These are phyloP conservation scores for Centropus bengalensis DNA, from an alignment of 2,113 vertebrate genomes.

Conservation along the genomic window DNA sequence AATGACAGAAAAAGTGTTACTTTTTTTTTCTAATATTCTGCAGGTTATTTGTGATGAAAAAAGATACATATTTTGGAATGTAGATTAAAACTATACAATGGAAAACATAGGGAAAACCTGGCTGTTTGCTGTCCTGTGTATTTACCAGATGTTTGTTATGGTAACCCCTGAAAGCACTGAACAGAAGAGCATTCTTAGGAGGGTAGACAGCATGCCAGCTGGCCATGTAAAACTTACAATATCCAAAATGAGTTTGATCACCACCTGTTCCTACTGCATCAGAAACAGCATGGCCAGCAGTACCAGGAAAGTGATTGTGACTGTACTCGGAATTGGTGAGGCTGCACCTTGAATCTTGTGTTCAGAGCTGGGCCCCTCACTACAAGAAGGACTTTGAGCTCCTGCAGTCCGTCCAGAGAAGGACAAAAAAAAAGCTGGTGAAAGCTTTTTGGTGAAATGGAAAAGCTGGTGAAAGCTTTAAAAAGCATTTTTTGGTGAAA, in stretches of 20 bases:
- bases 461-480: too few relatives aligned
- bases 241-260: slow-evolving; percentile 20
- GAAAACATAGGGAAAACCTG: slow-evolving; percentile 9
- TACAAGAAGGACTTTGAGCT: too few relatives aligned
- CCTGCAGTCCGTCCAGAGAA: too few relatives aligned
- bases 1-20: background rate
- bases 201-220: slow-evolving; percentile 25
- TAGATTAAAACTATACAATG: background rate
- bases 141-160: slow-evolving; percentile 58
- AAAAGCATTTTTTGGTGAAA: too few relatives aligned
- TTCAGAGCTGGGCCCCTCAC: too few relatives aligned
- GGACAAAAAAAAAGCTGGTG: too few relatives aligned
- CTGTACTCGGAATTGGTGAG: too few relatives aligned
- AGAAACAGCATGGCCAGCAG: too few relatives aligned
- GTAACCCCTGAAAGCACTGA: slow-evolving; percentile 20
- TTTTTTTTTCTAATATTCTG: background rate
- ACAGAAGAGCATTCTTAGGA: slow-evolving; percentile 8
- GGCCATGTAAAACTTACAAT: background rate
- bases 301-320: too few relatives aligned
- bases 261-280: slow-evolving; percentile 8
- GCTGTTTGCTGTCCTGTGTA: slow-evolving; percentile 20
- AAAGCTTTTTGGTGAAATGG: too few relatives aligned
- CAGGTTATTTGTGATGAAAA: background rate
- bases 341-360: too few relatives aligned
- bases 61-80: background rate